A percentile compares a stretch with the other conserved stretches of the same genome.
Conservation (phyloP, 30 jellyfish, hydroid and myxozoan species). For the Chrysaora quinquecirrha region DNA sequence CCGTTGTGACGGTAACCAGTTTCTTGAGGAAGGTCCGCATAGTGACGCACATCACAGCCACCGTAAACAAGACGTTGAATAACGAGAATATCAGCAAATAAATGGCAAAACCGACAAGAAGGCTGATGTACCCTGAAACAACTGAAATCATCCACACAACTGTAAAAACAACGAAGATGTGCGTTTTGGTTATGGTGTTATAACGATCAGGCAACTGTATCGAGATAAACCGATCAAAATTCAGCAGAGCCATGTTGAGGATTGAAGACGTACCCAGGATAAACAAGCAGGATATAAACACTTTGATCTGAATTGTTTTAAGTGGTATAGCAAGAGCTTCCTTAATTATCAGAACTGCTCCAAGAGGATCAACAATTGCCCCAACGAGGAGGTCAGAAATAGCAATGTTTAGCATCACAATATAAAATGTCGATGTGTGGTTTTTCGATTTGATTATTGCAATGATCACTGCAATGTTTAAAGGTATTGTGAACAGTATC, state of each 20-base stretch:
- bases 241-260: conserved; percentile 72
- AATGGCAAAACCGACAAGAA: conserved; percentile 34
- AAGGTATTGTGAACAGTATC: conserved; percentile 48
- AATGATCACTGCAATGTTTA: conserved; percentile 52
- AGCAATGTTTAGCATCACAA: conserved; percentile 63
- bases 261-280: conserved; percentile 60
- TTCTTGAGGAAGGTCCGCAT: conserved; percentile 70
- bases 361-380: conserved; percentile 37
- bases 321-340: conserved; percentile 32
- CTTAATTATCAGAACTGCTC: conserved; percentile 27
- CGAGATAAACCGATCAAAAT: conserved; percentile 62
- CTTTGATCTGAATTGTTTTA: neutral
- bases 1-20: conserved; percentile 51
- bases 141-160: conserved; percentile 45
- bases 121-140: conserved; percentile 18
- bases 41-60: conserved; percentile 58
- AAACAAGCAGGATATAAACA: conserved; percentile 25
- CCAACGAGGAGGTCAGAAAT: conserved; percentile 62
- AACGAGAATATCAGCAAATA: conserved; percentile 48
- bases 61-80: conserved; percentile 48
- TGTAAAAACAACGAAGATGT: neutral
- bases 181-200: conserved; percentile 15
- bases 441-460: conserved; percentile 41
- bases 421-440: conserved; percentile 46
- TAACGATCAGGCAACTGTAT: conserved; percentile 38